These are phyloP conservation scores for Macrotis lagotis DNA, from an alignment of 2,113 vertebrate genomes.

Conservation along the genomic window DNA sequence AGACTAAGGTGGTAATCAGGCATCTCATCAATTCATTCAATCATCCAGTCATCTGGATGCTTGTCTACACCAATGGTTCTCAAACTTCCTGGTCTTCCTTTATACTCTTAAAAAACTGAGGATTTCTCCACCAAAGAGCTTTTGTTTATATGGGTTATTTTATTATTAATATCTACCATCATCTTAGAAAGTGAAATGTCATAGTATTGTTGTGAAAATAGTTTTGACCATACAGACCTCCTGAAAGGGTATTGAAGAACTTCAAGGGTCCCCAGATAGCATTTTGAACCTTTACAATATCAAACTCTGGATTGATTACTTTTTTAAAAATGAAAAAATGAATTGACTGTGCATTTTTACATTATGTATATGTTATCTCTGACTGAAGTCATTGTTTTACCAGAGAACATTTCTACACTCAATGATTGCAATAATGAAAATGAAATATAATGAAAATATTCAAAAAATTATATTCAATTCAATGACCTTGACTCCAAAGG, in stretches of 20 bases:
- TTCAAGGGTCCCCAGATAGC: neutral
- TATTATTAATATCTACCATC: neutral
- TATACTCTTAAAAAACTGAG: neutral
- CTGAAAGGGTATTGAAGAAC: neutral
- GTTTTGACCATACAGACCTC: neutral
- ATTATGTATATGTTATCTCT: neutral
- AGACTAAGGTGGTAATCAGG: slow-evolving; percentile 2
- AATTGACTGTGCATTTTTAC: slow-evolving; percentile 43
- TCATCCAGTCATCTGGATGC: neutral
- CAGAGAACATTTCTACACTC: neutral
- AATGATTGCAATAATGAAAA: neutral
- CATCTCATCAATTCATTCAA: slow-evolving; percentile 20
- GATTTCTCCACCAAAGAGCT: neutral
- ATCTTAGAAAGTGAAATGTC: neutral
- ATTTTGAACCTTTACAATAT: slow-evolving; percentile 21
- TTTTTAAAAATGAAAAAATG: neutral
- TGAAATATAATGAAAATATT: neutral
- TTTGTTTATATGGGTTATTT: neutral
- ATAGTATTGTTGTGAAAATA: neutral
- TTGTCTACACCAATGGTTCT: neutral
- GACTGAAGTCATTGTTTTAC: neutral
- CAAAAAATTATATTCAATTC: neutral
- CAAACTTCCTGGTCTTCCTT: neutral
- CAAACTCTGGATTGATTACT: slow-evolving; percentile 51
- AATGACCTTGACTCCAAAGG: neutral